phyloP scores from a whole-genome alignment of 2,113 vertebrate species.

The Chitala chitala region DNA sequence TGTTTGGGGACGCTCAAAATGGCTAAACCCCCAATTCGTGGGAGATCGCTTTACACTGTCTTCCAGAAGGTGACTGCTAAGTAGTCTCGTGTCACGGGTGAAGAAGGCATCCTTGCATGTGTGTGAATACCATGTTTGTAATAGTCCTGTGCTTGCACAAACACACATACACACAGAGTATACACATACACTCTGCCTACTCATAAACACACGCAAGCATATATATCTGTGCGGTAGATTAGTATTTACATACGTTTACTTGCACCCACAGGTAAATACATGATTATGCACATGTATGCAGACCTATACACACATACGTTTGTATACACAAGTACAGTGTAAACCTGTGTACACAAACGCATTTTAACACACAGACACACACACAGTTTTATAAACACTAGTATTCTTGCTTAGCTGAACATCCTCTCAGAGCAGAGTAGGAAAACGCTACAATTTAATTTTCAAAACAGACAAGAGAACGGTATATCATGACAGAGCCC shows the following conservation, averaged over 20 bases:
- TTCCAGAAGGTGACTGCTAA: conserved; percentile 66
- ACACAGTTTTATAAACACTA: not conserved
- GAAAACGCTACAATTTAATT: no score
- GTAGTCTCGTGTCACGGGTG: conserved; percentile 62
- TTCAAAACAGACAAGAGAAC: no score
- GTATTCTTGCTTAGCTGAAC: no score
- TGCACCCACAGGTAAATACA: conserved; percentile 46
- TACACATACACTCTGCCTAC: no score
- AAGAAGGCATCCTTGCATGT: conserved; percentile 54
- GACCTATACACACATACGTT: not conserved
- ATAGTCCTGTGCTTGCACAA: no score
- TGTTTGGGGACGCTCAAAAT: conserved; percentile 71
- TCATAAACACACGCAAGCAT: no score
- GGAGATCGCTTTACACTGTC: conserved; percentile 76
- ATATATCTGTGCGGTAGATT: no score
- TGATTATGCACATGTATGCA: not conserved
- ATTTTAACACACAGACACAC: not conserved
- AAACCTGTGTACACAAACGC: not conserved
- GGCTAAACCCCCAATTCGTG: conserved; percentile 71
- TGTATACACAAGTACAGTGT: not conserved
- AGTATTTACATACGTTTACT: conserved; percentile 57
- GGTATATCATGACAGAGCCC: no score
- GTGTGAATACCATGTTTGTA: no score
- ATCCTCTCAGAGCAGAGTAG: no score
- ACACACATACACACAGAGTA: conserved; percentile 15